A percentile compares a stretch with the other conserved stretches of the same genome.
Conservation (phyloP, 1,140 invertebrate species). For the Neotoxoptera formosana region DNA sequence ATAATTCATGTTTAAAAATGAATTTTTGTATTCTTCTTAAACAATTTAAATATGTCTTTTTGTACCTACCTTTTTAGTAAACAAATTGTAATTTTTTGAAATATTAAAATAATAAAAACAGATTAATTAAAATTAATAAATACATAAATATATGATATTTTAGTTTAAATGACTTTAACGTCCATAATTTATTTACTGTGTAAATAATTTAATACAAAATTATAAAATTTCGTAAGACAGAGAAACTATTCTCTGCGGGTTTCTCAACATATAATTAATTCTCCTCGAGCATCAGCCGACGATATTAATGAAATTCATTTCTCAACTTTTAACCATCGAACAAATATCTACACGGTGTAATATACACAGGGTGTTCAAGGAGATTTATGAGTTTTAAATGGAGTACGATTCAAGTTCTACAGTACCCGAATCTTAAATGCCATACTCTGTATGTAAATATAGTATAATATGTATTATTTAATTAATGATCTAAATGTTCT, state of each 20-base stretch:
- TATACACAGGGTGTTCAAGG: background rate
- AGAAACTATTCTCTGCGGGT: background rate
- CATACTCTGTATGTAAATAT: background rate
- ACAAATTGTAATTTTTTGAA: background rate
- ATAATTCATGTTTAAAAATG: background rate
- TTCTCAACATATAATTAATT: constrained; percentile 29
- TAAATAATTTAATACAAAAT: background rate
- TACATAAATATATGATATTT: background rate
- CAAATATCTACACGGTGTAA: background rate
- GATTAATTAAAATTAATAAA: background rate
- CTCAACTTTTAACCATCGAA: constrained; percentile 1
- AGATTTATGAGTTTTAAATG: background rate
- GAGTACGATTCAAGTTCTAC: background rate
- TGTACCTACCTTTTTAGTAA: background rate
- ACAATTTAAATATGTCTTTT: background rate
- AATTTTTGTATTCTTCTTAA: background rate
- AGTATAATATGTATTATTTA: background rate
- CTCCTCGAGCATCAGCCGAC: background rate
- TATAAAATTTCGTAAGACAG: background rate
- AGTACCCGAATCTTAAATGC: background rate
- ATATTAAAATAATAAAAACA: background rate
- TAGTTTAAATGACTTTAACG: background rate
- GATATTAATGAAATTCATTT: constrained; percentile 32
- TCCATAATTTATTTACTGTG: background rate
- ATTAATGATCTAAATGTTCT: background rate